Conservation (phyloP, 2,888 invertebrate species). For the Schrankia costaestrigalis region DNA sequence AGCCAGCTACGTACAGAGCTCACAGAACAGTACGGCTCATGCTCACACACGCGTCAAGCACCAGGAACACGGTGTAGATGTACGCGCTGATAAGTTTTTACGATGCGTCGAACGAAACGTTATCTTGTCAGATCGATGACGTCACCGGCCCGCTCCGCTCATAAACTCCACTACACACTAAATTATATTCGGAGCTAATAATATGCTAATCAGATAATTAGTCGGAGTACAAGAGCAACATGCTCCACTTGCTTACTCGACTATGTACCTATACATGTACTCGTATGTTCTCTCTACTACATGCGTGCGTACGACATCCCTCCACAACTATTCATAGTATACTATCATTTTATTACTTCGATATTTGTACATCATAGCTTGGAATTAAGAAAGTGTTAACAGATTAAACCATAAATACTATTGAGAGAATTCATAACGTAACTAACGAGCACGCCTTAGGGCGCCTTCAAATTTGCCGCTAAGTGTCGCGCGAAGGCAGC, state of each 20-base stretch:
- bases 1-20: too few relatives aligned
- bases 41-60: background rate
- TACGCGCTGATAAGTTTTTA: background rate
- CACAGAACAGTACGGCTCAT: background rate
- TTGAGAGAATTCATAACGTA: conserved; percentile 9
- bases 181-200: conserved; percentile 9
- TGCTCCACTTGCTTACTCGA: too few relatives aligned
- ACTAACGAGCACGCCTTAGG: conserved; percentile 6
- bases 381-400: too few relatives aligned
- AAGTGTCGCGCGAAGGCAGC: too few relatives aligned
- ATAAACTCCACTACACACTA: conserved; percentile 1
- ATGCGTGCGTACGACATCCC: too few relatives aligned
- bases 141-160: background rate
- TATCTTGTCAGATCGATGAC: background rate
- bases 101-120: background rate
- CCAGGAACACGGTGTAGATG: background rate
- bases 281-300: too few relatives aligned
- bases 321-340: too few relatives aligned
- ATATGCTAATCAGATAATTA: conserved; percentile 24
- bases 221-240: conserved; percentile 3
- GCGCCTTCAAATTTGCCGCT: too few relatives aligned
- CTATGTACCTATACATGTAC: too few relatives aligned
- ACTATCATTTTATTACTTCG: too few relatives aligned
- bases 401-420: too few relatives aligned
- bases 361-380: too few relatives aligned